Percentiles rank a stretch among this genome's conserved stretches.
phyloP scores from a whole-genome alignment of 1,140 invertebrate genomes.

The Andrena cerasifolii region DNA sequence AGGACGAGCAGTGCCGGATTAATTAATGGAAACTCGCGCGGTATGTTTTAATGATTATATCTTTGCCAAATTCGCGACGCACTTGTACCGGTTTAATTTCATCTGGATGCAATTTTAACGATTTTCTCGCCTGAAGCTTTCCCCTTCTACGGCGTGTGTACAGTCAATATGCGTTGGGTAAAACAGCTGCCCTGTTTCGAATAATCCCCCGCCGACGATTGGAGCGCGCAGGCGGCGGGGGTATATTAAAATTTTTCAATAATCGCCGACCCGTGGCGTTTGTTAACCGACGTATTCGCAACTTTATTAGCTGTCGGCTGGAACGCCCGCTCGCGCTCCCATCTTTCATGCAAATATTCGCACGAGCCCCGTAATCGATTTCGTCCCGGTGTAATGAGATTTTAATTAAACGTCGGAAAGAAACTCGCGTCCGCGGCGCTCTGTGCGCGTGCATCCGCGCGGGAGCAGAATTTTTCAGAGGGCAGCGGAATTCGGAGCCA shows the following conservation, averaged over 20 bases:
- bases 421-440: background rate
- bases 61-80: background rate
- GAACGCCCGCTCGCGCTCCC: background rate
- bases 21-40: background rate
- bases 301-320: conserved; percentile 6
- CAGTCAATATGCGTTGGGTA: too few species aligned
- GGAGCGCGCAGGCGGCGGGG: too few species aligned
- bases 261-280: conserved; percentile 3
- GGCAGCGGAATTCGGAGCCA: background rate
- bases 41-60: background rate
- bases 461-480: background rate
- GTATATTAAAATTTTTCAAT: conserved; percentile 16
- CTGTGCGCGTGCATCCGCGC: too few species aligned
- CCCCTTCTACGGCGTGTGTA: background rate
- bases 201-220: background rate
- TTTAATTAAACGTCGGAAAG: conserved; percentile 44
- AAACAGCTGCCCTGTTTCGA: too few species aligned
- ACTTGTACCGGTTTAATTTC: background rate
- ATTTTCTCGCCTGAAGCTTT: background rate
- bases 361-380: conserved; percentile 13
- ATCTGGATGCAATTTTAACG: background rate
- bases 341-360: conserved; percentile 38
- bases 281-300: conserved; percentile 27
- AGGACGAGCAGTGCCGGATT: background rate
- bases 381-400: conserved; percentile 39